Percentiles rank a stretch among this genome's conserved stretches.
Evolutionary conservation across 2,113 vertebrate species (phyloP).

Genomic region (Corythaixoides concolor): DNA sequence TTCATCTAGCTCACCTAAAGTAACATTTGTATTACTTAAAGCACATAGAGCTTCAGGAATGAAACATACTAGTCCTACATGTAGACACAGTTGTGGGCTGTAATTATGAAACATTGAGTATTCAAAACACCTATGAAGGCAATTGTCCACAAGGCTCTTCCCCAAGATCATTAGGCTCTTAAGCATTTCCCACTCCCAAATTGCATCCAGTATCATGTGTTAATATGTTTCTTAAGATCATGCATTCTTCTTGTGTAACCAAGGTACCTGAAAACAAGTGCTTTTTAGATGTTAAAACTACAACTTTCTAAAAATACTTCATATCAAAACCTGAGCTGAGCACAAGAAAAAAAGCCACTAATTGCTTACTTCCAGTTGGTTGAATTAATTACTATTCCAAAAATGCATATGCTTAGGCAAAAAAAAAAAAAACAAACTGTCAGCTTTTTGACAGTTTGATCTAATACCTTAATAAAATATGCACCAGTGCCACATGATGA

Average conservation of each 20-base stretch:
- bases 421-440: background rate
- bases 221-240: background rate
- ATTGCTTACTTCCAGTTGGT: conserved; percentile 51
- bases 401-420: conserved; percentile 19
- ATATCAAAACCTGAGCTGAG: background rate
- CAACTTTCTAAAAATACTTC: background rate
- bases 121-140: background rate
- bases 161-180: background rate
- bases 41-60: background rate
- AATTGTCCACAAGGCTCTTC: background rate
- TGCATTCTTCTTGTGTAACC: background rate
- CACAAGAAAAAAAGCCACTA: background rate
- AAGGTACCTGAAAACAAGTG: background rate
- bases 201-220: background rate
- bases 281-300: background rate
- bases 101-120: background rate
- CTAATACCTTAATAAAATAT: conserved; percentile 53
- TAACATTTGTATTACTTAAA: background rate
- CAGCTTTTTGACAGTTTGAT: conserved; percentile 62
- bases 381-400: conserved; percentile 55
- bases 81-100: background rate
- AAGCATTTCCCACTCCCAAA: background rate
- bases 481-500: conserved; percentile 22
- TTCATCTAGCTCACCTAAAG: background rate
- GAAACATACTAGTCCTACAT: background rate